A percentile compares a stretch with the other conserved stretches of the same genome.
Evolutionary conservation across 2,797 vertebrate species (phyloP).

Genomic region (Dermochelys coriacea): DNA sequence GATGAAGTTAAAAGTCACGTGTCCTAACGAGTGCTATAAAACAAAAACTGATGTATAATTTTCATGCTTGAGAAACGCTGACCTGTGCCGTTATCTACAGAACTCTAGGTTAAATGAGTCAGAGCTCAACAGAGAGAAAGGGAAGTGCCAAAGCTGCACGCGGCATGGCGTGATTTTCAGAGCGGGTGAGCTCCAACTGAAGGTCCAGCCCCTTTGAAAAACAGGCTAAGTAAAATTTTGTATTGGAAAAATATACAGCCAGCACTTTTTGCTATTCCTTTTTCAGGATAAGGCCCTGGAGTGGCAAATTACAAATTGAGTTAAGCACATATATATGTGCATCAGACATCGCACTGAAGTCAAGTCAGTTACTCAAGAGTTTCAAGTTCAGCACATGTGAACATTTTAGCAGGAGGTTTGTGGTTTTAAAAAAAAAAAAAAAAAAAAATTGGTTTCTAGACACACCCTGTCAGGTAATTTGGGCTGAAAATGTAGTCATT

Average conservation of each 20-base stretch:
- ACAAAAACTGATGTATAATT: not conserved
- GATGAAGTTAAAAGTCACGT: not conserved
- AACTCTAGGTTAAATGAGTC: rapidly evolving
- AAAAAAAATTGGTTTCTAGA: no score
- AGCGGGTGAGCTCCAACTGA: not conserved
- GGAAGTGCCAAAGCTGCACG: not conserved
- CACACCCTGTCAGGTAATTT: not conserved
- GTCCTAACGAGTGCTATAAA: not conserved
- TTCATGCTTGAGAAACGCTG: not conserved
- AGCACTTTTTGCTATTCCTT: not conserved
- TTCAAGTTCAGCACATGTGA: not conserved
- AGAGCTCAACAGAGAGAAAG: not conserved
- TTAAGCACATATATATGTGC: not conserved
- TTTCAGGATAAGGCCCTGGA: not conserved
- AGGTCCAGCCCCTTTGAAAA: not conserved
- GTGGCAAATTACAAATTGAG: not conserved
- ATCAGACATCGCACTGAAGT: not conserved
- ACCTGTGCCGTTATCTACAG: not conserved
- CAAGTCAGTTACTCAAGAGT: not conserved
- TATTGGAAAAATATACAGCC: not conserved
- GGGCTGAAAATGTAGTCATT: not conserved
- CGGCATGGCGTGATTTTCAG: not conserved
- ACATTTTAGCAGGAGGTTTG: not conserved
- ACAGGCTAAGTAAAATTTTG: not conserved
- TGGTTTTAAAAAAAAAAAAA: no score